These are phyloP conservation scores for Allygus modestus DNA, from an alignment of 2,888 invertebrate species.

Conservation along the genomic window DNA sequence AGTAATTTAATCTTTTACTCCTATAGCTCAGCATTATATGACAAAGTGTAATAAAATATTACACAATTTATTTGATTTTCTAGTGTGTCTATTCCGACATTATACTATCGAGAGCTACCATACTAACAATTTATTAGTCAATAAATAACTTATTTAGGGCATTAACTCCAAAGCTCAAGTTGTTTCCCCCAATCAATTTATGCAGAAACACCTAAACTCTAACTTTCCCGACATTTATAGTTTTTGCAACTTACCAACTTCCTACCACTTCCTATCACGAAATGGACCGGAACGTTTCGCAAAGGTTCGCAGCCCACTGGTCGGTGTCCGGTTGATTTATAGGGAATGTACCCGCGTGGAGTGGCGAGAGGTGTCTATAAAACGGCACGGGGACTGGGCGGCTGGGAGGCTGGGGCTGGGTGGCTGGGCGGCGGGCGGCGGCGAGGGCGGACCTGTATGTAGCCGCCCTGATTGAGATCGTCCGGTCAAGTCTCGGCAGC, in stretches of 20 bases:
- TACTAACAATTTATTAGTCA: too few species aligned
- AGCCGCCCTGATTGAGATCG: conserved; percentile 10
- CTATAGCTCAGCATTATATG: too few species aligned
- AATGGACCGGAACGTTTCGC: conserved; percentile 7
- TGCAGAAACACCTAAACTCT: too few species aligned
- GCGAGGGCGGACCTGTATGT: conserved; percentile 1
- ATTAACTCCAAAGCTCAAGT: too few species aligned
- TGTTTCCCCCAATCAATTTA: too few species aligned
- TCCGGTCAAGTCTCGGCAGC: neutral
- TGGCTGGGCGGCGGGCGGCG: neutral
- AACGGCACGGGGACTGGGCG: neutral
- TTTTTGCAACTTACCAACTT: neutral
- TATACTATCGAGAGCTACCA: too few species aligned
- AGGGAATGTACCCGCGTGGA: conserved; percentile 1
- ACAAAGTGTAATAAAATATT: too few species aligned
- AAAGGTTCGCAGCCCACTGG: conserved; percentile 14
- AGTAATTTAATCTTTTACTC: too few species aligned
- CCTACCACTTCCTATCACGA: too few species aligned
- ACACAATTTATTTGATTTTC: too few species aligned
- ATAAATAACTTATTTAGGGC: too few species aligned
- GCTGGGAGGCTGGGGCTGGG: neutral
- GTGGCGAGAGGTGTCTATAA: conserved; percentile 37
- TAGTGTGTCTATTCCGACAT: too few species aligned
- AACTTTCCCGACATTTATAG: neutral
- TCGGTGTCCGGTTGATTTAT: neutral